Percentiles rank a stretch among this genome's conserved stretches.
phyloP scores from a whole-genome alignment of 1,140 invertebrate species.

The Uloborus diversus region DNA sequence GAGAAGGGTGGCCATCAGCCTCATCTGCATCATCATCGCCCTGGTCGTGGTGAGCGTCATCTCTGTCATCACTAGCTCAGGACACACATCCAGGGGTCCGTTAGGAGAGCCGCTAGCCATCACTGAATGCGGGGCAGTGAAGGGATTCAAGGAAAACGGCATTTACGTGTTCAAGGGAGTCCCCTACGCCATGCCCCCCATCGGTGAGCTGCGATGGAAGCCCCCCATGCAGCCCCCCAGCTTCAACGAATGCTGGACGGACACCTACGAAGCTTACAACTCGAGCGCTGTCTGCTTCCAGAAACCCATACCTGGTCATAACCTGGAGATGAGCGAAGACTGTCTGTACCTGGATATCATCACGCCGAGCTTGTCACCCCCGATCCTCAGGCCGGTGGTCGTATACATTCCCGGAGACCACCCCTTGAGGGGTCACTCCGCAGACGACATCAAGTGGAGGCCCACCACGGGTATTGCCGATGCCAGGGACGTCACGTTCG shows the following conservation, averaged over 20 bases:
- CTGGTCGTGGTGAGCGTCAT: conserved; percentile 25
- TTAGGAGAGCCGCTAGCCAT: conserved; percentile 26
- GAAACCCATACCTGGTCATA: conserved; percentile 73
- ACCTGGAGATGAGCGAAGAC: conserved; percentile 72
- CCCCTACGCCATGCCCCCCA: conserved; percentile 83
- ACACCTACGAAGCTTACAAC: conserved; percentile 73
- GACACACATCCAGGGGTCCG: background rate
- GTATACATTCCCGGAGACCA: conserved; percentile 80
- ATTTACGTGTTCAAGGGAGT: conserved; percentile 84
- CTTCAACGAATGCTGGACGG: conserved; percentile 82
- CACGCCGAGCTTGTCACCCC: conserved; percentile 69
- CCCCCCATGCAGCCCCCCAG: conserved; percentile 73
- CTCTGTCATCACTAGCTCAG: conserved; percentile 9
- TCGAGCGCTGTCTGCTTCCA: conserved; percentile 57
- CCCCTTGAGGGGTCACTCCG: conserved; percentile 13
- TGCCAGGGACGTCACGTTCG: conserved; percentile 82
- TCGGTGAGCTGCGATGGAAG: conserved; percentile 75
- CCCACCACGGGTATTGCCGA: conserved; percentile 72
- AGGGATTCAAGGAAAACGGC: conserved; percentile 70
- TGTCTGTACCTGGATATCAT: conserved; percentile 81
- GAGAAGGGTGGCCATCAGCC: conserved; percentile 8
- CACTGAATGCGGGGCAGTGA: conserved; percentile 49
- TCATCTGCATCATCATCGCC: conserved; percentile 27
- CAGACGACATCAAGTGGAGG: conserved; percentile 60
- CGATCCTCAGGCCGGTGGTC: conserved; percentile 79